phyloP scores from a whole-genome alignment of 1,140 invertebrate species.

The Acyrthosiphon pisum region DNA sequence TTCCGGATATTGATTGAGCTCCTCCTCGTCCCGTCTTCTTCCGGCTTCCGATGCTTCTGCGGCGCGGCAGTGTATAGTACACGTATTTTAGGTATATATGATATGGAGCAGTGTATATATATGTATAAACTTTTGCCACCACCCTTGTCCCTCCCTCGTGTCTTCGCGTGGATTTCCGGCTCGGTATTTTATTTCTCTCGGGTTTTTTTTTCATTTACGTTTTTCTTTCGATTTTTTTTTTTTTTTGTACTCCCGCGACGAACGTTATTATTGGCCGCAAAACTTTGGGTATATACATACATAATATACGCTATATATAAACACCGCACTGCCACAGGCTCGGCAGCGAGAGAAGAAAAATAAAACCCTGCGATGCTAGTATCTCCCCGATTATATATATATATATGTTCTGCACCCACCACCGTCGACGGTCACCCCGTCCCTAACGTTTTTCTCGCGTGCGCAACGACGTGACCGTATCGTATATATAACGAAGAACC shows the following conservation, averaged over 20 bases:
- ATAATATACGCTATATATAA: not conserved
- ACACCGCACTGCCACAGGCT: not conserved
- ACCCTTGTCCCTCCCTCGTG: no score
- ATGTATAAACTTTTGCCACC: not conserved
- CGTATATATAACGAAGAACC: not conserved
- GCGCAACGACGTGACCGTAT: not conserved
- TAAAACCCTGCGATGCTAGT: not conserved
- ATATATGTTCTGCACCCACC: not conserved
- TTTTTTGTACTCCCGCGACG: not conserved
- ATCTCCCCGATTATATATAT: not conserved
- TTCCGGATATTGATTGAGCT: constrained; percentile 29
- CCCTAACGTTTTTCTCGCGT: not conserved
- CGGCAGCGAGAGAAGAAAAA: not conserved
- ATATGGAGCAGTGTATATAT: not conserved
- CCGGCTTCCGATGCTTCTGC: not conserved
- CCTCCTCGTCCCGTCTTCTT: not conserved
- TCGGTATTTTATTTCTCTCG: not conserved
- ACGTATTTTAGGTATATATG: not conserved
- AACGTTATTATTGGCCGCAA: not conserved
- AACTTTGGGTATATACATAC: not conserved
- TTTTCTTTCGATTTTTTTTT: not conserved
- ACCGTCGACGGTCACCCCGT: not conserved
- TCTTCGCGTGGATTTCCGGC: not conserved
- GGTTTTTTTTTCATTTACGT: not conserved
- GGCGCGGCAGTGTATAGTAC: not conserved